phyloP scores from a whole-genome alignment of 2,888 invertebrate genomes.

The Volucella bombylans region DNA sequence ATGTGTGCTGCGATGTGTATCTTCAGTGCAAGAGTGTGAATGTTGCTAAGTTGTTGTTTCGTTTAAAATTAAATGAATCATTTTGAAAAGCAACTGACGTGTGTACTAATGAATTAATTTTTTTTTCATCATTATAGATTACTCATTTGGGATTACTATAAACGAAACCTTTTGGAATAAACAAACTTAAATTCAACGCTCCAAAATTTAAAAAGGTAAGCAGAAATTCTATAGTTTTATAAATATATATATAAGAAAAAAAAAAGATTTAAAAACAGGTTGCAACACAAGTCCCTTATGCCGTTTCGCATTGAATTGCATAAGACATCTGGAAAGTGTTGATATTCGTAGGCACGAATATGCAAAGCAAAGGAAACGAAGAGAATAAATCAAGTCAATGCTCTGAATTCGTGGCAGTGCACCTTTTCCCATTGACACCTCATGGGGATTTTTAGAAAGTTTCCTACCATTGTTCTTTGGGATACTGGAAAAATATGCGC shows the following conservation, averaged over 20 bases:
- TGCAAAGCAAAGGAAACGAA: constrained; percentile 28
- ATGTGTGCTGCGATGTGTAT: constrained; percentile 42
- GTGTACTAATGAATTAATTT: not conserved
- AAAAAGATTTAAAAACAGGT: not conserved
- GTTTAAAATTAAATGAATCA: constrained; percentile 40
- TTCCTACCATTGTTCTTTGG: constrained; percentile 28
- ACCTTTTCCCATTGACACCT: constrained; percentile 48
- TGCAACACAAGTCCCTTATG: not conserved
- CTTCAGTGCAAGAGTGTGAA: constrained; percentile 36
- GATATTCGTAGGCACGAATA: constrained; percentile 32
- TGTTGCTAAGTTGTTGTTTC: constrained; percentile 12
- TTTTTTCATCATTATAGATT: constrained; percentile 6
- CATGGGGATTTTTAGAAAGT: constrained; percentile 56
- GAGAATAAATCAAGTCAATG: constrained; percentile 35
- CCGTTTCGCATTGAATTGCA: constrained; percentile 29
- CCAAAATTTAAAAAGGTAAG: constrained; percentile 54
- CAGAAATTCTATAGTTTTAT: not conserved
- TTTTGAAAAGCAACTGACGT: not conserved
- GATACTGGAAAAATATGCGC: not conserved
- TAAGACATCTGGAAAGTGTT: constrained; percentile 44
- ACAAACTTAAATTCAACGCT: constrained; percentile 19
- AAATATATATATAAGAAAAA: not conserved
- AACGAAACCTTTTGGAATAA: constrained; percentile 44
- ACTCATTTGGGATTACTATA: constrained; percentile 51
- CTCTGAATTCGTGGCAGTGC: constrained; percentile 21